phyloP scores from a whole-genome alignment of 2,797 vertebrate genomes.

The Staurois parvus region DNA sequence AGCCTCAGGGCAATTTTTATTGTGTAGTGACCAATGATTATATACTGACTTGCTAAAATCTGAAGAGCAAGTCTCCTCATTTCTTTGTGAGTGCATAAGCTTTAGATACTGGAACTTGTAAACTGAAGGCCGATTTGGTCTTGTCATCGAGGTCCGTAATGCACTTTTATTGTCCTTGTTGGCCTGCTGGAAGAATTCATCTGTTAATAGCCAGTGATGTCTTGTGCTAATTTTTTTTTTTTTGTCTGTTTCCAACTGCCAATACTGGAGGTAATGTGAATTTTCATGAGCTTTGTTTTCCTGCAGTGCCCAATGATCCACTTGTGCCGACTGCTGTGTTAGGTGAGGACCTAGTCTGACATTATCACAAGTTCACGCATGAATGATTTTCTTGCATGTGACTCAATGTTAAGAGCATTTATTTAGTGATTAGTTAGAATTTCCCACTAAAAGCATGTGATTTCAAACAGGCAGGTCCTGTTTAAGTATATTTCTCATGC shows the following conservation, averaged over 20 bases:
- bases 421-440: neutral
- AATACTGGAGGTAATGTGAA: conserved; percentile 69
- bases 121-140: neutral
- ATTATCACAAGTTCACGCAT: conserved; percentile 74
- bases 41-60: neutral
- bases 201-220: conserved; percentile 1
- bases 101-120: neutral
- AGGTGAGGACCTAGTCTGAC: conserved; percentile 88
- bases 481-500: no score
- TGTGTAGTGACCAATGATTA: neutral
- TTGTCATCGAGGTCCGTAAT: conserved; percentile 8
- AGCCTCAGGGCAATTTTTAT: conserved; percentile 10
- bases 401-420: conserved; percentile 63
- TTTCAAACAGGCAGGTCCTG: no score
- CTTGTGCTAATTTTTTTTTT: conserved; percentile 30
- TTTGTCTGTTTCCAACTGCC: conserved; percentile 56
- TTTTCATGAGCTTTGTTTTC: conserved; percentile 83
- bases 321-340: conserved; percentile 98
- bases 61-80: neutral
- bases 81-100: neutral
- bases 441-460: no score
- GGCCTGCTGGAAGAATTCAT: conserved; percentile 6
- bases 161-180: neutral
- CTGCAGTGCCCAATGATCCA: conserved; percentile 97
- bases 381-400: conserved; percentile 79